phyloP scores from a whole-genome alignment of 2,888 invertebrate genomes.

The Hydrotaea diabolus region DNA sequence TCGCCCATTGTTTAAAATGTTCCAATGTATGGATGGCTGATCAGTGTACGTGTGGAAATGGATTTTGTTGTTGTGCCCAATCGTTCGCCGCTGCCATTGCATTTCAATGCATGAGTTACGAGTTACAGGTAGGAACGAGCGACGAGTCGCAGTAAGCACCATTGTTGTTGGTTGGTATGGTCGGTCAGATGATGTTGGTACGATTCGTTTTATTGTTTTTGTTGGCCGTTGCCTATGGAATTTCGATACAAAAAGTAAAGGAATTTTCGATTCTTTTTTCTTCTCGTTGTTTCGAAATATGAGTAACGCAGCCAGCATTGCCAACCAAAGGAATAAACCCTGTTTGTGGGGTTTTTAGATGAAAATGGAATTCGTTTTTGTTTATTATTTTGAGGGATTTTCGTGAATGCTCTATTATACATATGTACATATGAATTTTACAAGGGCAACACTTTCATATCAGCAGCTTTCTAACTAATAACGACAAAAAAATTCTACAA shows the following conservation, averaged over 20 bases:
- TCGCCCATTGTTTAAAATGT: neutral
- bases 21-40: neutral
- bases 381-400: too few species aligned
- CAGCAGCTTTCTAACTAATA: too few species aligned
- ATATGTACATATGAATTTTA: too few species aligned
- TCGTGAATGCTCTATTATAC: too few species aligned
- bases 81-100: constrained; percentile 11
- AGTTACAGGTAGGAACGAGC: neutral
- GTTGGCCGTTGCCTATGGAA: constrained; percentile 48
- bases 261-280: constrained; percentile 44
- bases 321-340: too few species aligned
- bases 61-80: neutral
- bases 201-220: constrained; percentile 29
- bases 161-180: constrained; percentile 8
- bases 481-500: too few species aligned
- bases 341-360: too few species aligned
- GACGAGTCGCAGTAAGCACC: too few species aligned
- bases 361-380: too few species aligned
- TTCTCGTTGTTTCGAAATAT: constrained; percentile 24
- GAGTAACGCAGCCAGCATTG: constrained; percentile 27
- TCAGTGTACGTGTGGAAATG: neutral
- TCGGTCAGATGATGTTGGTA: neutral
- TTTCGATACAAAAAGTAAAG: constrained; percentile 52
- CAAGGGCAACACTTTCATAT: too few species aligned
- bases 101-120: constrained; percentile 7